Percentiles rank a stretch among this genome's conserved stretches.
These are phyloP conservation scores for Enteromius thamalakanensis DNA, from an alignment of 2,797 vertebrate genomes.

Conservation along the genomic window DNA sequence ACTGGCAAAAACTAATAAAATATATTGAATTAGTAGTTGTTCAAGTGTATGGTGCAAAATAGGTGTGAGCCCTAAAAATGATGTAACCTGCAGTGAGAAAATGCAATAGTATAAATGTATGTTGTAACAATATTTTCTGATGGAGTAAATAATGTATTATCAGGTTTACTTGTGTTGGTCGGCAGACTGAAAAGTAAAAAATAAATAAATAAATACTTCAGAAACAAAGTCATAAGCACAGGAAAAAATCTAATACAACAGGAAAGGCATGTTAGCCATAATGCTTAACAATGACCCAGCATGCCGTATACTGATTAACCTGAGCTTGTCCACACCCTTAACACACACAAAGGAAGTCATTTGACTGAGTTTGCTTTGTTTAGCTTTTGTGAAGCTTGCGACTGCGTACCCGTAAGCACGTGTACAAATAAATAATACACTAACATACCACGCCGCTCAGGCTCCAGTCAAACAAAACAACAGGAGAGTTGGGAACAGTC, in stretches of 20 bases:
- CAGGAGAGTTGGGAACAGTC: conserved; percentile 27
- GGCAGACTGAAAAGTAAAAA: background rate
- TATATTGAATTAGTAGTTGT: background rate
- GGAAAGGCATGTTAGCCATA: background rate
- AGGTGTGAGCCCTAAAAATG: background rate
- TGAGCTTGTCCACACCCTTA: conserved; percentile 11
- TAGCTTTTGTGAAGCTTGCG: background rate
- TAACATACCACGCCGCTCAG: conserved; percentile 9
- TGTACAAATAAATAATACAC: conserved; percentile 7
- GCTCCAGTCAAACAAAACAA: conserved; percentile 31
- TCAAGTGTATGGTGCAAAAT: background rate
- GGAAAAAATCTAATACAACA: background rate
- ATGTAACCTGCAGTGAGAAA: background rate
- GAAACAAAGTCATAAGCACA: background rate
- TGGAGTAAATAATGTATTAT: background rate
- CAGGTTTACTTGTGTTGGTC: background rate
- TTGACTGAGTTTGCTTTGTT: conserved; percentile 1
- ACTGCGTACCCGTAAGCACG: background rate
- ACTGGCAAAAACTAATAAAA: background rate
- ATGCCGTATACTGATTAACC: conserved; percentile 3
- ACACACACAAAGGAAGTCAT: background rate
- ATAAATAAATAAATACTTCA: background rate
- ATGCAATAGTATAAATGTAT: background rate
- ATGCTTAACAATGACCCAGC: background rate
- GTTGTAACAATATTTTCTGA: background rate